phyloP scores from a whole-genome alignment of 1,140 invertebrate species.

The Habropoda laboriosa region DNA sequence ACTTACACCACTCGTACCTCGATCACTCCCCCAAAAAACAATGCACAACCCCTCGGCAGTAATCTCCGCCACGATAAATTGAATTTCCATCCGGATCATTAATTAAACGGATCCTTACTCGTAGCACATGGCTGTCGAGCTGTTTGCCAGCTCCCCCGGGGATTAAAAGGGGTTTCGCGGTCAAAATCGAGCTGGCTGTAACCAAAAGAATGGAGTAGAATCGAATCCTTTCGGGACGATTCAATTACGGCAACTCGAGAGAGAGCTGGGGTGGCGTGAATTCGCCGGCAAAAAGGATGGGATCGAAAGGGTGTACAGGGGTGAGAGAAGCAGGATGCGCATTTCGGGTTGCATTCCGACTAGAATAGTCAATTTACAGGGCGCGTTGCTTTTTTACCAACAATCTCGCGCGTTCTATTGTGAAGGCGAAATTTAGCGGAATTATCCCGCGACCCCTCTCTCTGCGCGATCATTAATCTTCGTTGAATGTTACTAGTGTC shows the following conservation, averaged over 20 bases:
- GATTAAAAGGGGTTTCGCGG: conserved; percentile 27
- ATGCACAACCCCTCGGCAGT: not conserved
- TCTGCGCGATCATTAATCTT: conserved; percentile 59
- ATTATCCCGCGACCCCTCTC: conserved; percentile 60
- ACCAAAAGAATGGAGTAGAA: not conserved
- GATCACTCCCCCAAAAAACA: not conserved
- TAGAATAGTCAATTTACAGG: conserved; percentile 69
- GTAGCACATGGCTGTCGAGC: not conserved
- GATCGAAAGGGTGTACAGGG: not conserved
- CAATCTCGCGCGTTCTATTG: conserved; percentile 57
- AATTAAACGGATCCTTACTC: conserved; percentile 23
- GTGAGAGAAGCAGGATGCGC: conserved; percentile 20
- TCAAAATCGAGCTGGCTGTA: conserved; percentile 14
- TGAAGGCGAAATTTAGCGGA: conserved; percentile 67
- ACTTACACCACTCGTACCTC: not conserved
- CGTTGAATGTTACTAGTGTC: conserved; percentile 40
- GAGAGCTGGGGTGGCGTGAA: not conserved
- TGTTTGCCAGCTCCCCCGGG: not conserved
- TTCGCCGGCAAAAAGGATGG: not conserved
- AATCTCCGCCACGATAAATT: not conserved
- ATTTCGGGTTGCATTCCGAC: conserved; percentile 43
- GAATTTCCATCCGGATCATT: not conserved
- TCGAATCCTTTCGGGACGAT: conserved; percentile 37
- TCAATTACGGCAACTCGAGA: conserved; percentile 29
- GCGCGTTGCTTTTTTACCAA: not conserved